Base-by-base conservation (phyloP, 2,797 vertebrate species). In the Uromys caudimaculatus region DNA sequence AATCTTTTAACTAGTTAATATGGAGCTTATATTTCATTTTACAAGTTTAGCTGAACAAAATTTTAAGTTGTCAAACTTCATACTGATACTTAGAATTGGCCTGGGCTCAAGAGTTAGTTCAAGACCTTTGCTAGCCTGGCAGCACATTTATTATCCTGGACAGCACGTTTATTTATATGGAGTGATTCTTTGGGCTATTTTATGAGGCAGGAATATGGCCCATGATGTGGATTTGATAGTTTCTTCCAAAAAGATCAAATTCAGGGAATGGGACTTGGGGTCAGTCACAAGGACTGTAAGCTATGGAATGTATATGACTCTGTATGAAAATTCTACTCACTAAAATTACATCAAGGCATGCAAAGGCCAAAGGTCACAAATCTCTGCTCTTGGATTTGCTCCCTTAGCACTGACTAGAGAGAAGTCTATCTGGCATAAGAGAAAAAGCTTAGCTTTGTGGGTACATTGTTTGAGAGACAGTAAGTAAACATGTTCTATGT, bases 11-110 rank as follows among this genome's bases (percentile, higher is more conserved):
- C 35, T 14, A 58, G 1, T 19, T 44, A 67, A 90, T 67, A 5
- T 56, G 89, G 32, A 93, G 69, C 47, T 85, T 73, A 86, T 62
- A 69, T 29, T 93, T 76, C n/a, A 58, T 83, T 82, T 92, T 89
- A 83, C 21, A 90, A 90, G 62, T 82, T 41, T 90, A 92, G 82
- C 24, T 77, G 52, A 75, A 71, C 11, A 64, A 19, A 82, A 92
- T 78, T 56, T 56, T 56, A 93, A 82, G n/a, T 75, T 91, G 24
- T 16, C 35, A 38, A 56, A 32, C 17, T 96, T 90, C 67, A 85
- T 29, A 32, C 0, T 67, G 90, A 88, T 88, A 77, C 35, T 52
- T 54, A 91, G 38, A 91, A 54, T 27, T 54, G 29, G 60, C 6
- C 35, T 78, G n/a, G 21, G 27, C 64, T 90, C 81, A 1, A 86